A percentile compares a stretch with the other conserved stretches of the same genome.
phyloP scores from a whole-genome alignment of 92 coral and sea anemone species.

The Pocillopora grandis region DNA sequence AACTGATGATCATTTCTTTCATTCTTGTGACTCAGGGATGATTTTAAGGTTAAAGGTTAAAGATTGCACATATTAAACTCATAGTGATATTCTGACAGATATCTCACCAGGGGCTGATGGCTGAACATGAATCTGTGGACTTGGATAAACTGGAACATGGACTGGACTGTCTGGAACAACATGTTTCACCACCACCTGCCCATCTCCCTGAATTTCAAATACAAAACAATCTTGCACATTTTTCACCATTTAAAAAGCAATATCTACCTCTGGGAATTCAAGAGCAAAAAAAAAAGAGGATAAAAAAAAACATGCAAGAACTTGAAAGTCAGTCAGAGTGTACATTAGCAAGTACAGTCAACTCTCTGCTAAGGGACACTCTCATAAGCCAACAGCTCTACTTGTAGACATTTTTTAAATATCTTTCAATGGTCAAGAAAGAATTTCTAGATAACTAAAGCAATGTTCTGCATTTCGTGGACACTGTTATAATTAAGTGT shows the following conservation, averaged over 20 bases:
- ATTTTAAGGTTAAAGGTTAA: too few species aligned
- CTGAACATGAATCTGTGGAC: constrained; percentile 28
- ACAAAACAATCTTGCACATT: background rate
- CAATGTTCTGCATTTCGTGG: too few species aligned
- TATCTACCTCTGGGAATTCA: background rate
- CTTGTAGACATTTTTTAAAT: background rate
- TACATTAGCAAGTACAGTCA: background rate
- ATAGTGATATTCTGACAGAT: background rate
- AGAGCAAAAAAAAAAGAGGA: too few species aligned
- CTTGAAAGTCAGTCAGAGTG: background rate
- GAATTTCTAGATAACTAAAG: too few species aligned
- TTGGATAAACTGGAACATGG: constrained; percentile 61
- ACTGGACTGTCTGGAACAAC: constrained; percentile 79
- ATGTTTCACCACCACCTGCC: constrained; percentile 56
- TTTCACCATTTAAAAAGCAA: background rate
- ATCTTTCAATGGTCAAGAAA: too few species aligned
- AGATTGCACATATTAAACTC: background rate
- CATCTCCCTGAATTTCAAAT: constrained; percentile 43
- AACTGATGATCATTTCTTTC: background rate
- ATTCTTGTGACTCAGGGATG: background rate
- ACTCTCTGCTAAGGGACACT: too few species aligned
- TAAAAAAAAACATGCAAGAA: background rate
- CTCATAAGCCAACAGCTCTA: too few species aligned
- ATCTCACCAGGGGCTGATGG: constrained; percentile 39
- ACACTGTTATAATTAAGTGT: background rate